phyloP scores from a whole-genome alignment of 2,113 vertebrate genomes.

The Mionectes macconnelli region DNA sequence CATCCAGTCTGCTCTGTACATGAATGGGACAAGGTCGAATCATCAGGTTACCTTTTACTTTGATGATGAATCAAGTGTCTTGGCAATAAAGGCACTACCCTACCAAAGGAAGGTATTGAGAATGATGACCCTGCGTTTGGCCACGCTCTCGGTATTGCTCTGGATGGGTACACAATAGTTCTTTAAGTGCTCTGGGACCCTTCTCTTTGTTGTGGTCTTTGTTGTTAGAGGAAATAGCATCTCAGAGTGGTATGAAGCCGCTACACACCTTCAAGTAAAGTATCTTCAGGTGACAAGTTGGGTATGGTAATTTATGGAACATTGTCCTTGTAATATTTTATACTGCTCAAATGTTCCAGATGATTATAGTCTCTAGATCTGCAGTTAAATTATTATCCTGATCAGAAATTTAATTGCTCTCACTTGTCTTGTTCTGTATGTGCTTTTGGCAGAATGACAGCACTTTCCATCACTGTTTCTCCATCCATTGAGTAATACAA shows the following conservation, averaged over 20 bases:
- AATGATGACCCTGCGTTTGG: neutral
- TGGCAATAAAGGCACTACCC: neutral
- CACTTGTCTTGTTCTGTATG: constrained; percentile 57
- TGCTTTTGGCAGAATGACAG: constrained; percentile 58
- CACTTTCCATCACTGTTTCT: constrained; percentile 45
- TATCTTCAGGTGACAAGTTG: neutral
- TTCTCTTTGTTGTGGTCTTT: neutral
- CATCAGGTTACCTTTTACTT: neutral
- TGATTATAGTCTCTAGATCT: constrained; percentile 56
- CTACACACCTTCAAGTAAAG: neutral
- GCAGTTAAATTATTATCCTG: constrained; percentile 61
- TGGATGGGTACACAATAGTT: neutral
- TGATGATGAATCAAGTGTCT: neutral
- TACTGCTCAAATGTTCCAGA: constrained; percentile 25
- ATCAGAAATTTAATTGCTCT: constrained; percentile 66
- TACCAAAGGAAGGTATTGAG: neutral
- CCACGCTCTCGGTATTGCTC: neutral
- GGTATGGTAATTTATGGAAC: constrained; percentile 13
- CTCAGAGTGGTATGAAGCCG: neutral
- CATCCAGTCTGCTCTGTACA: neutral
- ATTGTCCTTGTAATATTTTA: constrained; percentile 8
- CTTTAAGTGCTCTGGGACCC: neutral
- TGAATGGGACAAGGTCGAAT: neutral
- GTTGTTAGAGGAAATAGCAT: neutral
- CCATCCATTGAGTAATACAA: neutral